These are phyloP conservation scores for Periplaneta americana DNA, from an alignment of 1,140 invertebrate genomes.

Conservation along the genomic window DNA sequence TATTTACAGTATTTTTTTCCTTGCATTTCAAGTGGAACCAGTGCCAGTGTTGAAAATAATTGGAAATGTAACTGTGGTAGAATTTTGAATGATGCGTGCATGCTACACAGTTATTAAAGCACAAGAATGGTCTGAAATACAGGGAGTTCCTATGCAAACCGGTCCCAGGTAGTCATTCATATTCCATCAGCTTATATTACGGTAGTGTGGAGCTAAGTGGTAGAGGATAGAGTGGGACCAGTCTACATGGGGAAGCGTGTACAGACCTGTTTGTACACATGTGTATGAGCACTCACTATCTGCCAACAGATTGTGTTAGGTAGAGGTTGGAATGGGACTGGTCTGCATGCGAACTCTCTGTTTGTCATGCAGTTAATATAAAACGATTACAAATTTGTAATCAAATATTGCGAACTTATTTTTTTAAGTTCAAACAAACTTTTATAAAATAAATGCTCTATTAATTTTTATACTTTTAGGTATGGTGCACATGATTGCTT, in stretches of 20 bases:
- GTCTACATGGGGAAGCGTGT: no score
- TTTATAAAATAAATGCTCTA: neutral
- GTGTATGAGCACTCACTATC: no score
- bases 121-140: neutral
- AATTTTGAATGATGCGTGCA: neutral
- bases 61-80: neutral
- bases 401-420: neutral
- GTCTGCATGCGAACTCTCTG: no score
- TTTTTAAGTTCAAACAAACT: neutral
- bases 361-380: neutral
- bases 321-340: no score
- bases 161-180: no score
- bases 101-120: neutral
- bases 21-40: neutral
- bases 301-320: no score
- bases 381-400: neutral
- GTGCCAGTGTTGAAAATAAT: neutral
- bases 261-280: no score
- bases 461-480: neutral
- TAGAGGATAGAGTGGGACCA: no score
- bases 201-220: no score
- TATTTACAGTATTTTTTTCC: no score
- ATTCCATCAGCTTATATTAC: no score
- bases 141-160: no score
- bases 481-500: neutral